phyloP scores from a whole-genome alignment of 2,113 vertebrate species.

The Turnix velox region DNA sequence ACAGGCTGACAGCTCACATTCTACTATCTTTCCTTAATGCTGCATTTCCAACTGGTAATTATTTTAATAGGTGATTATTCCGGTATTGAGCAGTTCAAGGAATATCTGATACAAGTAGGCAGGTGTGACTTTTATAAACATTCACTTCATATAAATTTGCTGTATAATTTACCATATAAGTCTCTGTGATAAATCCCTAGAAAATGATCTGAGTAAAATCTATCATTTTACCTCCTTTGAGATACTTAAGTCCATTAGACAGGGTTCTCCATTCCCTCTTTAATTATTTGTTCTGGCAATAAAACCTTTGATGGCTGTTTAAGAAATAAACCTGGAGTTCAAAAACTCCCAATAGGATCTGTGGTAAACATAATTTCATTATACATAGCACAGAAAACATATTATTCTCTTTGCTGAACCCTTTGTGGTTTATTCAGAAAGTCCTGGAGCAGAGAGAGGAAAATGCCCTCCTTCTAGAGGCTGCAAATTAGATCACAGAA shows the following conservation, averaged over 20 bases:
- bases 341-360: conserved; percentile 18
- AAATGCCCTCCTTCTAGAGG: background rate
- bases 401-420: conserved; percentile 13
- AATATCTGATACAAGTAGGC: background rate
- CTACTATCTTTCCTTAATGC: background rate
- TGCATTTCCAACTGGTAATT: conserved; percentile 20
- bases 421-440: background rate
- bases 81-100: background rate
- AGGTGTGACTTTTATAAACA: background rate
- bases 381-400: background rate
- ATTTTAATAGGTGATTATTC: background rate
- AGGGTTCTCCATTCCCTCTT: background rate
- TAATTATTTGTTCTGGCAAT: conserved; percentile 44
- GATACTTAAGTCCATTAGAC: background rate
- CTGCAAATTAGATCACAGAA: background rate
- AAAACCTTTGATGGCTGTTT: background rate
- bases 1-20: background rate
- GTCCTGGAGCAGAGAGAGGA: background rate
- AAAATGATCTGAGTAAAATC: background rate
- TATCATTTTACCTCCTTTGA: background rate
- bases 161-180: background rate
- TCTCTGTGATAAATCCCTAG: background rate
- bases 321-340: conserved; percentile 21
- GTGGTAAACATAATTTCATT: conserved; percentile 25
- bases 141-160: background rate